Conservation (phyloP, 2,113 vertebrate species). For the Panthera leo region DNA sequence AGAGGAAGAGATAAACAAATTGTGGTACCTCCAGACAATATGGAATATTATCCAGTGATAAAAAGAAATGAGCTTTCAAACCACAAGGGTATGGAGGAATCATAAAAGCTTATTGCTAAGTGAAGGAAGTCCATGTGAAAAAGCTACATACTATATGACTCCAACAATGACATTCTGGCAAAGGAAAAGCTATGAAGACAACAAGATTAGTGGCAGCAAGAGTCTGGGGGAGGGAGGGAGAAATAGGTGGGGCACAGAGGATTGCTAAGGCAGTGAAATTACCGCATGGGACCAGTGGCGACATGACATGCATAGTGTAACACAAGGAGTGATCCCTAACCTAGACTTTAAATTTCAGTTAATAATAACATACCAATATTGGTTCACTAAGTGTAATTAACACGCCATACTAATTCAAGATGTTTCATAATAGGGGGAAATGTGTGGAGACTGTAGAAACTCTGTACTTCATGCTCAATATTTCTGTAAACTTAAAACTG, state of each 20-base stretch:
- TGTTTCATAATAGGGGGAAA: background rate
- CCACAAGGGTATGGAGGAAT: background rate
- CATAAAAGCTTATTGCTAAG: background rate
- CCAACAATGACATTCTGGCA: background rate
- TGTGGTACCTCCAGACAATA: background rate
- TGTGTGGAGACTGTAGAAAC: background rate
- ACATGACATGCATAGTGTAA: background rate
- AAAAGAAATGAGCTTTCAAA: background rate
- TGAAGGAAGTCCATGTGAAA: background rate
- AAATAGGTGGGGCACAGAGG: background rate
- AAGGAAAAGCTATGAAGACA: background rate
- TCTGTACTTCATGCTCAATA: background rate
- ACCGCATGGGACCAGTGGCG: background rate
- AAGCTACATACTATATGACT: background rate
- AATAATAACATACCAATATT: background rate
- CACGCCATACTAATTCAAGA: background rate
- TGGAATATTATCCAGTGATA: background rate
- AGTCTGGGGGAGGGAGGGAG: background rate
- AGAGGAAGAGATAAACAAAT: background rate
- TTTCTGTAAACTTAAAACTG: background rate
- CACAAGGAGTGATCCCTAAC: background rate
- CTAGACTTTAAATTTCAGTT: background rate
- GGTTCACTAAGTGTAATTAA: background rate
- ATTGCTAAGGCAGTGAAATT: background rate
- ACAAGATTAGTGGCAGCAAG: background rate